Conservation (phyloP, 2,797 vertebrate species). For the Enteromius trimaculatus region DNA sequence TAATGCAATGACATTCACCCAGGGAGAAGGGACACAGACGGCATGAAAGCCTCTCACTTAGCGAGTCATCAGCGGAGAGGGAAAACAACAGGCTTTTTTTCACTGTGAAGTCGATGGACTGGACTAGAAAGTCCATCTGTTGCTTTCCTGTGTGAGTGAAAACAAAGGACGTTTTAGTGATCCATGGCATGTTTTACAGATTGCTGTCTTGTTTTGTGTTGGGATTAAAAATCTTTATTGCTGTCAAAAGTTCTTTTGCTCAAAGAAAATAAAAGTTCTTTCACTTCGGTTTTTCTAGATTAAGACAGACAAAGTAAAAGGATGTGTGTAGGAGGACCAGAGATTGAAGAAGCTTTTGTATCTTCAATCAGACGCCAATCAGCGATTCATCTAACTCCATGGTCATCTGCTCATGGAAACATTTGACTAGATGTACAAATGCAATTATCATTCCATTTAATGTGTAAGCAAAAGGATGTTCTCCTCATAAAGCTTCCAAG, state of each 20-base stretch:
- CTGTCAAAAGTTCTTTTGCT: background rate
- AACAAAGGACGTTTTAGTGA: slow-evolving; percentile 10
- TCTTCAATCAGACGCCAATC: background rate
- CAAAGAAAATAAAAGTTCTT: slow-evolving; percentile 2
- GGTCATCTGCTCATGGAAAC: slow-evolving; percentile 24
- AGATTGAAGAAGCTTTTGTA: background rate
- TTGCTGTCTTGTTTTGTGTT: slow-evolving; percentile 25
- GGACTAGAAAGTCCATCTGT: slow-evolving; percentile 41
- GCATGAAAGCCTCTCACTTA: slow-evolving; percentile 71
- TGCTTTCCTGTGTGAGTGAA: slow-evolving; percentile 34
- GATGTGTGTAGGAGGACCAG: background rate
- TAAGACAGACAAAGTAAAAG: slow-evolving; percentile 12
- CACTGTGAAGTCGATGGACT: slow-evolving; percentile 54
- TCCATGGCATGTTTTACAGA: slow-evolving; percentile 35
- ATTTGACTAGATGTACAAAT: background rate
- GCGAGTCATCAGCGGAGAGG: slow-evolving; percentile 70
- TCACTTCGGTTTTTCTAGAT: background rate
- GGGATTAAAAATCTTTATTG: slow-evolving; percentile 9
- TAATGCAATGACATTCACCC: slow-evolving; percentile 73
- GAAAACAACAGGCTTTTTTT: slow-evolving; percentile 69
- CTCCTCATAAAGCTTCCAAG: background rate
- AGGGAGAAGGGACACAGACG: slow-evolving; percentile 67
- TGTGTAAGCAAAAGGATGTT: background rate
- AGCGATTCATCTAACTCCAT: background rate
- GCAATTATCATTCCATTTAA: slow-evolving; percentile 19